Conservation (phyloP, 2,888 invertebrate species). For the Mechanitis messenoides region DNA sequence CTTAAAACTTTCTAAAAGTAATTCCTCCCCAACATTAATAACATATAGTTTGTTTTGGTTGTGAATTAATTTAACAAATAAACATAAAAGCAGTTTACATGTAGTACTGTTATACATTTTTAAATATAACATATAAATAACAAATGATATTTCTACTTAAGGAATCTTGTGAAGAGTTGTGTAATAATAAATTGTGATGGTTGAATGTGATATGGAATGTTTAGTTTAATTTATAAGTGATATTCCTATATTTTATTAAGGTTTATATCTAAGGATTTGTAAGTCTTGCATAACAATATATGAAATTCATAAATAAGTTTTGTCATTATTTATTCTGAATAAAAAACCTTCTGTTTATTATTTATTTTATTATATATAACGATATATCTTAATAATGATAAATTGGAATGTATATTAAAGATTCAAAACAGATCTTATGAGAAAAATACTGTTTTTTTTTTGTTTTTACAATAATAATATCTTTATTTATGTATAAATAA, state of each 20-base stretch:
- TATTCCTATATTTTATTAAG: conserved; percentile 72
- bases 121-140: not conserved
- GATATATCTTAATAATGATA: not conserved
- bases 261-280: conserved; percentile 45
- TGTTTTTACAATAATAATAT: not conserved
- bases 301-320: conserved; percentile 29
- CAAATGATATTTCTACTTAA: conserved; percentile 23
- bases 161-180: conserved; percentile 16
- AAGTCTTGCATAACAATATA: conserved; percentile 60
- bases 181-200: conserved; percentile 51
- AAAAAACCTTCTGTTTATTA: not conserved
- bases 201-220: conserved; percentile 66
- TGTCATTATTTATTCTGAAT: conserved; percentile 9
- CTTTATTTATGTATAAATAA: not conserved
- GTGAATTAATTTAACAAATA: conserved; percentile 11
- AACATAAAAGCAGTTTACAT: not conserved
- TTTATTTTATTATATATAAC: not conserved
- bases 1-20: not conserved
- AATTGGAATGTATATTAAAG: too few species aligned
- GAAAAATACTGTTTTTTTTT: not conserved
- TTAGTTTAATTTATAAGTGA: conserved; percentile 32
- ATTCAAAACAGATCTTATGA: too few species aligned
- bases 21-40: conserved; percentile 7
- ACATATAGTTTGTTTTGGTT: conserved; percentile 16
- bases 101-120: not conserved